Evolutionary conservation across 2,888 invertebrate species (phyloP).

Genomic region (Trichopria drosophilae): DNA sequence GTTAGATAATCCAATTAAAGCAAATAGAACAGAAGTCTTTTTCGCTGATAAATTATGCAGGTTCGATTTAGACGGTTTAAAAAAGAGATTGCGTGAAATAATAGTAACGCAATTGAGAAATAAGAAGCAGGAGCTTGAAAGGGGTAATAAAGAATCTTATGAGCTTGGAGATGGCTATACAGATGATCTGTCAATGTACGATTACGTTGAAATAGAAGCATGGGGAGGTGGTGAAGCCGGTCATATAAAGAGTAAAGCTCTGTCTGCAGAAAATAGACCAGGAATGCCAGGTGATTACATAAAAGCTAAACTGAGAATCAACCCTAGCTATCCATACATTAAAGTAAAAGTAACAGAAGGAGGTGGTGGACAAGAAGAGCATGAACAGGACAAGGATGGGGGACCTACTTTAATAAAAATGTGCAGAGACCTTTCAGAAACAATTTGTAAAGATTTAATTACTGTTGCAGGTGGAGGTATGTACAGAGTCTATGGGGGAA

Average conservation of each 20-base stretch:
- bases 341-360: slow-evolving; percentile 14
- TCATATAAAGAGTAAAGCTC: slow-evolving; percentile 17
- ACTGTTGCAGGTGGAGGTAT: slow-evolving; percentile 21
- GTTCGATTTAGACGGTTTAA: slow-evolving; percentile 13
- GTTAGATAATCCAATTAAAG: slow-evolving; percentile 11
- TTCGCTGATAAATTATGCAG: slow-evolving; percentile 18
- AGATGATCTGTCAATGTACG: slow-evolving; percentile 5
- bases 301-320: slow-evolving; percentile 19
- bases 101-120: slow-evolving; percentile 2
- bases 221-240: slow-evolving; percentile 23
- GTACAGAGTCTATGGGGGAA: slow-evolving; percentile 7
- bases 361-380: slow-evolving; percentile 12
- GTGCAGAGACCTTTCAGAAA: slow-evolving; percentile 5
- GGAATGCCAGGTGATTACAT: slow-evolving; percentile 23
- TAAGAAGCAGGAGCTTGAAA: slow-evolving; percentile 1
- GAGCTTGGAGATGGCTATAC: slow-evolving; percentile 8
- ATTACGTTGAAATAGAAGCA: slow-evolving; percentile 14
- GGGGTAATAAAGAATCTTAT: neutral
- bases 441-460: slow-evolving; percentile 17
- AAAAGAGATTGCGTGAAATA: slow-evolving; percentile 5
- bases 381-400: slow-evolving; percentile 15
- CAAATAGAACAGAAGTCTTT: slow-evolving; percentile 19
- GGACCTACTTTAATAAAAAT: slow-evolving; percentile 17
- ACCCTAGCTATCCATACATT: slow-evolving; percentile 19
- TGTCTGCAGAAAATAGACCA: slow-evolving; percentile 17